Evolutionary conservation across 2,797 vertebrate genomes (phyloP).

Genomic region (Neosilurus hyrtlii): DNA sequence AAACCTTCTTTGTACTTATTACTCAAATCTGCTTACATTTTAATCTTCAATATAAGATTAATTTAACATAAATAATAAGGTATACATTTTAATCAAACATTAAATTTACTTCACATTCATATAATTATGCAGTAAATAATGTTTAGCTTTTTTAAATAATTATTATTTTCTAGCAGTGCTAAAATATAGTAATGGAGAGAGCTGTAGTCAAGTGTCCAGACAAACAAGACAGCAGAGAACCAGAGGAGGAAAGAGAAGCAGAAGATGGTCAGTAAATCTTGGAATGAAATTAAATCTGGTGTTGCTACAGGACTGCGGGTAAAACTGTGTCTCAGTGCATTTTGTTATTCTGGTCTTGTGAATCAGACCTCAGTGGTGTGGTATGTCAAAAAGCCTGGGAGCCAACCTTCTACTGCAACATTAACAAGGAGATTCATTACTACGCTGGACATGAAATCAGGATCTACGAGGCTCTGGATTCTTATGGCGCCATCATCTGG

Average conservation of each 20-base stretch:
- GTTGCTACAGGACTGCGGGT: background rate
- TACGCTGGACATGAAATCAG: constrained; percentile 79
- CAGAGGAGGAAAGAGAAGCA: constrained; percentile 9
- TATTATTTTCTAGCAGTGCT: background rate
- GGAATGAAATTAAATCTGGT: too few relatives aligned
- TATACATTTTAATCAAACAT: background rate
- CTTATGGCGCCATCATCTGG: constrained; percentile 82
- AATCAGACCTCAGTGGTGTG: constrained; percentile 21
- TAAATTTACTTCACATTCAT: background rate
- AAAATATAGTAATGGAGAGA: constrained; percentile 23
- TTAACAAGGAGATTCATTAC: constrained; percentile 73
- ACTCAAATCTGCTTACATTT: too few relatives aligned
- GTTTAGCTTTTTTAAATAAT: background rate
- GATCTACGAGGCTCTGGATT: constrained; percentile 82
- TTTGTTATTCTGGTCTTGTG: background rate
- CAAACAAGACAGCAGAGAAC: background rate
- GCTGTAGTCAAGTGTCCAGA: constrained; percentile 1
- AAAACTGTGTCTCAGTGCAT: too few relatives aligned
- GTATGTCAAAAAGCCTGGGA: constrained; percentile 62
- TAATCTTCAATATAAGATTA: background rate
- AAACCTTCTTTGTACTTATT: background rate
- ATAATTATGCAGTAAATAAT: background rate
- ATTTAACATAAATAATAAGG: too few relatives aligned
- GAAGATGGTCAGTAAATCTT: background rate
- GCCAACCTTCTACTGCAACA: constrained; percentile 69